These are phyloP conservation scores for Lasaia peninsularis DNA, from an alignment of 1,140 invertebrate species.

Conservation along the genomic window DNA sequence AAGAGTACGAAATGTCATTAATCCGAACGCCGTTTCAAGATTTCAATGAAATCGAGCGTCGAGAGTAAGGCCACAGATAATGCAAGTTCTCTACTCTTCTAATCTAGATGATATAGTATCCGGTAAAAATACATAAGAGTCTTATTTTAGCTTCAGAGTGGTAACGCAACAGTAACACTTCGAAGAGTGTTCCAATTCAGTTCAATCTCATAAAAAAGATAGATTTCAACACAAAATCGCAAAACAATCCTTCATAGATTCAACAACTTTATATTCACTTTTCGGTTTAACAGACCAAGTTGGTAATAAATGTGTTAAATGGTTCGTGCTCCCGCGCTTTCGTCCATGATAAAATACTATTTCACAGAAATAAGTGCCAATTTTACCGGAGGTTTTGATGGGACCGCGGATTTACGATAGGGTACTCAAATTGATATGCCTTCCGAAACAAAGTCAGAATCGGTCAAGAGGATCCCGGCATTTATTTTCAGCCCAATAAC, in stretches of 20 bases:
- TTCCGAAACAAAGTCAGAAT: conserved; percentile 29
- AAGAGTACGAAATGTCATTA: too few species aligned
- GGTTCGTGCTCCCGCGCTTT: not conserved
- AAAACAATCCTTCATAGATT: not conserved
- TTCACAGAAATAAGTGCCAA: conserved; percentile 1
- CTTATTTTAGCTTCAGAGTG: too few species aligned
- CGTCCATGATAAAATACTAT: conserved; percentile 4
- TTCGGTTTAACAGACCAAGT: not conserved
- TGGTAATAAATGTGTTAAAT: conserved; percentile 6
- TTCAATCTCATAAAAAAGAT: too few species aligned
- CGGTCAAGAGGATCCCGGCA: conserved; percentile 30
- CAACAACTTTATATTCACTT: not conserved
- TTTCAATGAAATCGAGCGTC: too few species aligned
- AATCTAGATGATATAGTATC: too few species aligned
- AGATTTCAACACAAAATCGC: too few species aligned
- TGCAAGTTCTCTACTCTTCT: too few species aligned
- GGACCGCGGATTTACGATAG: conserved; percentile 5
- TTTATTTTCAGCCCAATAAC: conserved; percentile 32
- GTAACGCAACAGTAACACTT: too few species aligned
- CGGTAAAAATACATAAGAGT: too few species aligned
- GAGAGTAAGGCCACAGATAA: too few species aligned
- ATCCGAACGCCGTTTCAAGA: too few species aligned
- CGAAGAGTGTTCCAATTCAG: too few species aligned
- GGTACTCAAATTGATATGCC: conserved; percentile 24
- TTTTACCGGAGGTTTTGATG: not conserved